Evolutionary conservation across 2,888 invertebrate species (phyloP).

Genomic region (Ennomos quercinarius): DNA sequence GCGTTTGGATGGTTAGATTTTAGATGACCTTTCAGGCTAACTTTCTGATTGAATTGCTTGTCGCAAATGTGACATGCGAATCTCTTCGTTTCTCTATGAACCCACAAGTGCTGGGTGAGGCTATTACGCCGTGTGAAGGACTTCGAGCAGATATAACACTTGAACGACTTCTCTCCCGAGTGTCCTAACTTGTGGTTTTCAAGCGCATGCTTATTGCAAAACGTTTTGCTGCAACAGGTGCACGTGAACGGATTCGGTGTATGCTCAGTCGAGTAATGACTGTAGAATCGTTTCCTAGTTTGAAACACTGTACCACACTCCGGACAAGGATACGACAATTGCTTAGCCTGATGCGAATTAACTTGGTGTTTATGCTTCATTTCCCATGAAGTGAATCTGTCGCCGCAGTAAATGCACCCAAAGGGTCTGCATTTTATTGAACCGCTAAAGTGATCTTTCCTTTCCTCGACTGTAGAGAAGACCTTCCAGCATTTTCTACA

Average conservation of each 20-base stretch:
- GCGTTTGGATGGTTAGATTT: constrained; percentile 27
- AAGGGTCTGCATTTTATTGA: constrained; percentile 68
- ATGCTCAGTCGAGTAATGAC: constrained; percentile 64
- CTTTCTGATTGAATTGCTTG: constrained; percentile 73
- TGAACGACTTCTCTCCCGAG: constrained; percentile 74
- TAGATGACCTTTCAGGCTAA: constrained; percentile 67
- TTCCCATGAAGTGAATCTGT: constrained; percentile 73
- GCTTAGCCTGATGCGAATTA: constrained; percentile 55
- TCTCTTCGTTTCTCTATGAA: constrained; percentile 67
- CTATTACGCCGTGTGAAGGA: constrained; percentile 78
- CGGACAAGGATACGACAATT: constrained; percentile 60
- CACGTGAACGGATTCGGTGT: constrained; percentile 64
- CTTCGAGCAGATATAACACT: constrained; percentile 78
- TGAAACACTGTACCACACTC: constrained; percentile 62
- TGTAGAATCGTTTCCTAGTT: constrained; percentile 62
- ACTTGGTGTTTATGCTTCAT: constrained; percentile 65
- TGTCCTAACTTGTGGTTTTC: constrained; percentile 78
- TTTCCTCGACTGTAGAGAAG: constrained; percentile 59
- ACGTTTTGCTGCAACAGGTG: constrained; percentile 65
- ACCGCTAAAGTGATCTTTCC: constrained; percentile 57
- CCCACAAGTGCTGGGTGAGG: constrained; percentile 74
- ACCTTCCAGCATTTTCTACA: constrained; percentile 73
- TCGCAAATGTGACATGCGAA: constrained; percentile 66
- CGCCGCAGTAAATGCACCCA: constrained; percentile 65
- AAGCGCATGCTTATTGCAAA: constrained; percentile 55